Evolutionary conservation across 2,888 invertebrate species (phyloP).

Genomic region (Latrodectus elegans): DNA sequence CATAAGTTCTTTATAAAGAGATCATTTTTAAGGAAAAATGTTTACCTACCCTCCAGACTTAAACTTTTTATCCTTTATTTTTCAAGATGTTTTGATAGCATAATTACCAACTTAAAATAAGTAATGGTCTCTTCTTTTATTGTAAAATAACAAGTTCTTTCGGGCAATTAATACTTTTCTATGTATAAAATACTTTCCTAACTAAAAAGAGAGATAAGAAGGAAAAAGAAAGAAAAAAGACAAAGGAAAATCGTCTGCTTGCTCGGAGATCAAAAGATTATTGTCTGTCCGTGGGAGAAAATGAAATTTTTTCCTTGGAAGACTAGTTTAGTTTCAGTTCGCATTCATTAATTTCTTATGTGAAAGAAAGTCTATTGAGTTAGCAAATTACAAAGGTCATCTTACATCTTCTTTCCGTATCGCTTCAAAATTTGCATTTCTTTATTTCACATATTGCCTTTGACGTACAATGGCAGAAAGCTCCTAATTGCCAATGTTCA

Average conservation of each 20-base stretch:
- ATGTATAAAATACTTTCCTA: background rate
- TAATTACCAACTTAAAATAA: slow-evolving; percentile 1
- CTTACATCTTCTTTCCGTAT: too few species aligned
- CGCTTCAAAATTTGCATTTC: too few species aligned
- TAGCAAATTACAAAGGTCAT: too few species aligned
- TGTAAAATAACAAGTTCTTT: background rate
- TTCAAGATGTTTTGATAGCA: background rate
- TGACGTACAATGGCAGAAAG: too few species aligned
- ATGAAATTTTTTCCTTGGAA: background rate
- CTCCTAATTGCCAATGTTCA: too few species aligned
- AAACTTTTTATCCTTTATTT: background rate
- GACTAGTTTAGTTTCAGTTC: background rate
- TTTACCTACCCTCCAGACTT: background rate
- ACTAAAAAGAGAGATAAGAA: background rate
- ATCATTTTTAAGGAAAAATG: background rate
- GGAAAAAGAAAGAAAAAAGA: background rate
- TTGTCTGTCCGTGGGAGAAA: background rate
- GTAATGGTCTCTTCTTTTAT: background rate
- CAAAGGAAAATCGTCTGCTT: slow-evolving; percentile 4
- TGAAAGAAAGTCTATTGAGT: too few species aligned
- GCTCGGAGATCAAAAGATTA: slow-evolving; percentile 2
- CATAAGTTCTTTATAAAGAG: background rate
- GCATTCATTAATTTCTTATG: background rate
- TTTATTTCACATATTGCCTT: too few species aligned
- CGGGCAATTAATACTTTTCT: background rate